These are phyloP conservation scores for Abrostola triplasia DNA, from an alignment of 2,888 invertebrate genomes.

Conservation along the genomic window DNA sequence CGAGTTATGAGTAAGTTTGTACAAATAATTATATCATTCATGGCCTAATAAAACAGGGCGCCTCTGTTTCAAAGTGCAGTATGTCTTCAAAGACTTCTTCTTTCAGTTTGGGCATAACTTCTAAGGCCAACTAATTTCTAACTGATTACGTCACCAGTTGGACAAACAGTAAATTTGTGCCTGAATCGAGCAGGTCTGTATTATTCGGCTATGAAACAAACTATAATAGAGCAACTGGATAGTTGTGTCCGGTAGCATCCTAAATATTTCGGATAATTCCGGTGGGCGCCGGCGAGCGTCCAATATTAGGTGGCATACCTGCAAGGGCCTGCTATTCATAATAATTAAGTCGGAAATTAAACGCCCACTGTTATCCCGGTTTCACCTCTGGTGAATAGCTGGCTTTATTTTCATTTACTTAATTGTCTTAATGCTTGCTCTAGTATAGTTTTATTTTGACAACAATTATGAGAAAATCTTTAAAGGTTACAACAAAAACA, in stretches of 20 bases:
- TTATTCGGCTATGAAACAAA: background rate
- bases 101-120: too few species aligned
- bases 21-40: too few species aligned
- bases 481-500: too few species aligned
- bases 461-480: too few species aligned
- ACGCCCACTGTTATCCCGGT: constrained; percentile 5
- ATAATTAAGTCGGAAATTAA: constrained; percentile 25
- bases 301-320: constrained; percentile 27
- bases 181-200: too few species aligned
- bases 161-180: too few species aligned
- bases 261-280: constrained; percentile 10
- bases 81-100: too few species aligned
- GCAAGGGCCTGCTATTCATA: constrained; percentile 23
- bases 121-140: too few species aligned
- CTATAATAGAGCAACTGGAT: constrained; percentile 3
- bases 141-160: too few species aligned
- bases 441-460: background rate
- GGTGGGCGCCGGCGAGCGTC: background rate
- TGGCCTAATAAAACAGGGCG: too few species aligned
- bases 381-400: background rate
- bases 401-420: constrained; percentile 18
- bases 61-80: too few species aligned
- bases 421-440: background rate
- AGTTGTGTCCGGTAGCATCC: constrained; percentile 3
- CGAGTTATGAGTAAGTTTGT: too few species aligned